Conservation (phyloP, 2,113 vertebrate genomes). For the Nannobrachium achirus region DNA sequence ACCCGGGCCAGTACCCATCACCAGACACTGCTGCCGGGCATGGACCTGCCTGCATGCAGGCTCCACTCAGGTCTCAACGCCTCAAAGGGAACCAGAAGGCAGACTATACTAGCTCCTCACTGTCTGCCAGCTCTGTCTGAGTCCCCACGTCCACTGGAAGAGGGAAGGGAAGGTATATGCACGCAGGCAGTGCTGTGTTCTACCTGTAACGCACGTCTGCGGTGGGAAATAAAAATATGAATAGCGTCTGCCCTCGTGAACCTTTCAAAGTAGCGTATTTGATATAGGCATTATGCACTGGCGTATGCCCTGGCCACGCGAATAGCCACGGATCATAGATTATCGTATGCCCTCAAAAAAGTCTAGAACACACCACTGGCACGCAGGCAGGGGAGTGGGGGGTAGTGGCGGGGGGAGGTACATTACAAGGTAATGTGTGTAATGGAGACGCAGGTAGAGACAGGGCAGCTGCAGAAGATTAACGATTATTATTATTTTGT, state of each 20-base stretch:
- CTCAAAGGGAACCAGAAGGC: conserved; percentile 36
- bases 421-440: neutral
- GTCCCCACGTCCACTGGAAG: conserved; percentile 11
- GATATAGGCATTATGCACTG: no score
- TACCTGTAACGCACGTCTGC: no score
- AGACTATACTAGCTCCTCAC: conserved; percentile 21
- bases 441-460: neutral
- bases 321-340: no score
- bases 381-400: conserved; percentile 9
- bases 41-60: conserved; percentile 21
- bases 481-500: neutral
- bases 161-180: neutral
- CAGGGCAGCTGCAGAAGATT: neutral
- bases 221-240: no score
- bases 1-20: conserved; percentile 64
- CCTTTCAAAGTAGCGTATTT: no score
- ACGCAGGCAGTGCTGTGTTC: no score
- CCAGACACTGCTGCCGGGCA: conserved; percentile 58
- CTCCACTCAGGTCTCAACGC: conserved; percentile 36
- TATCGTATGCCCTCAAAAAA: no score
- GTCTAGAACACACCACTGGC: no score
- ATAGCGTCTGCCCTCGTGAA: no score
- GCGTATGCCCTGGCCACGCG: no score
- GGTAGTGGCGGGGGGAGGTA: conserved; percentile 27
- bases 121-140: conserved; percentile 33